Base-by-base conservation (phyloP, 2,113 vertebrate species). In the Abramis brama region DNA sequence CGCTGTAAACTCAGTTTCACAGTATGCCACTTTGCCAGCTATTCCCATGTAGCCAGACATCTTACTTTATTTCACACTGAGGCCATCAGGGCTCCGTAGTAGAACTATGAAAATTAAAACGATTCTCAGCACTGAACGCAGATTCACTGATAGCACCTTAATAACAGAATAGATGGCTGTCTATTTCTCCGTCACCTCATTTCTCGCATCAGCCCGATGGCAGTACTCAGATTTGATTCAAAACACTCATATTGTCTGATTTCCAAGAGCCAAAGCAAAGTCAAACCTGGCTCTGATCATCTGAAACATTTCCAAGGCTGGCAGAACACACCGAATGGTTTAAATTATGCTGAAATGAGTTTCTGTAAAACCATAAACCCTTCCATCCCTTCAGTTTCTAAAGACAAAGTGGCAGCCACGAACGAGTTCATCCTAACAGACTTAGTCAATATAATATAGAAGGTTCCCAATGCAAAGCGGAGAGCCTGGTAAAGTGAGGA, bases 151-250 rank as follows among this genome's bases (percentile, higher is more conserved):
- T 79, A 45, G 68, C 45, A 78, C 39, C 59, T 60, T 57, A 47
- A 60, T 73, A 62, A 64, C 74, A 73, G 43, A 79, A 88, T 83
- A 33, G 12, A 83, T 86, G 33, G 47, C 39, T 75, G 36, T 78
- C 27, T 73, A 79, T 70, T 87, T 85, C 52, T 71, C 55, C 1
- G 52, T 82, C 59, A 68, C 9, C 30, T n/a, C 52, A 36, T 79
- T 78, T 70, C 30, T 66, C 25, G 11, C 50, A 27, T 66, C 21
- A 85, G 57, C 82, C 82, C 47, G 30, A 55, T 68, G 57, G 70
- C 57, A 68, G 70, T 64, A 47, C 52, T 19, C 36, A 85, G 84
- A 71, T 77, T 85, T 85, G 80, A 85, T 86, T 85, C 39, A 89
- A 82, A 68, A 27, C 79, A 59, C 45, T 79, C 25, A 50, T 30